These are phyloP conservation scores for Leptonema lineaticorne DNA, from an alignment of 1,140 invertebrate genomes.

Conservation along the genomic window DNA sequence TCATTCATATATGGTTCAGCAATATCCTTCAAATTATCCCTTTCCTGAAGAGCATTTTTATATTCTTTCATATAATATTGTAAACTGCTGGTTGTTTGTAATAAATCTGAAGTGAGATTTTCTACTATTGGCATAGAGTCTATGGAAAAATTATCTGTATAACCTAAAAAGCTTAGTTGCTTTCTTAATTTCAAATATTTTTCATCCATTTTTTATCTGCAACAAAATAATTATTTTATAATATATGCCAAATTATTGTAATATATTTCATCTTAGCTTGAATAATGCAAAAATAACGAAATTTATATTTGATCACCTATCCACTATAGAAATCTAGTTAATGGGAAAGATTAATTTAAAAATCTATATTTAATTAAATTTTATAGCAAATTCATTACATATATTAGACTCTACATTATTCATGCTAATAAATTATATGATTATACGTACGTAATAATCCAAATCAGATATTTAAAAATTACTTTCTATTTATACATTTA, in stretches of 20 bases:
- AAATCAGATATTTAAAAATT: not conserved
- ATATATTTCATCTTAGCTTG: not conserved
- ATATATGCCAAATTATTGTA: not conserved
- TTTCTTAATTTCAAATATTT: slow-evolving; percentile 59
- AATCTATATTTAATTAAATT: not conserved
- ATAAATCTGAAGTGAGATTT: slow-evolving; percentile 70
- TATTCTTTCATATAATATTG: slow-evolving; percentile 75
- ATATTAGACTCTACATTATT: not conserved
- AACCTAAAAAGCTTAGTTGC: slow-evolving; percentile 70
- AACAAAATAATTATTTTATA: not conserved
- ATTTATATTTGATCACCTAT: not conserved
- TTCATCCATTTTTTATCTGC: slow-evolving; percentile 43
- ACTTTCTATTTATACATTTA: not conserved
- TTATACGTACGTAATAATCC: not conserved
- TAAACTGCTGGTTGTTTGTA: slow-evolving; percentile 76
- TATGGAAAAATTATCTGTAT: slow-evolving; percentile 67
- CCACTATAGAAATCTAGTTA: not conserved
- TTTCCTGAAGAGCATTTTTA: slow-evolving; percentile 63
- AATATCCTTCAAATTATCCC: slow-evolving; percentile 59
- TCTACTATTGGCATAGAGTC: slow-evolving; percentile 75
- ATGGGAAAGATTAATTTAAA: not conserved
- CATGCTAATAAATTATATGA: not conserved
- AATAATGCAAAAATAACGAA: not conserved
- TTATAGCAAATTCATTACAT: not conserved
- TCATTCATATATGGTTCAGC: slow-evolving; percentile 71